A percentile compares a stretch with the other conserved stretches of the same genome.
phyloP scores from a whole-genome alignment of 1,140 invertebrate species.

The Eurosta solidaginis region DNA sequence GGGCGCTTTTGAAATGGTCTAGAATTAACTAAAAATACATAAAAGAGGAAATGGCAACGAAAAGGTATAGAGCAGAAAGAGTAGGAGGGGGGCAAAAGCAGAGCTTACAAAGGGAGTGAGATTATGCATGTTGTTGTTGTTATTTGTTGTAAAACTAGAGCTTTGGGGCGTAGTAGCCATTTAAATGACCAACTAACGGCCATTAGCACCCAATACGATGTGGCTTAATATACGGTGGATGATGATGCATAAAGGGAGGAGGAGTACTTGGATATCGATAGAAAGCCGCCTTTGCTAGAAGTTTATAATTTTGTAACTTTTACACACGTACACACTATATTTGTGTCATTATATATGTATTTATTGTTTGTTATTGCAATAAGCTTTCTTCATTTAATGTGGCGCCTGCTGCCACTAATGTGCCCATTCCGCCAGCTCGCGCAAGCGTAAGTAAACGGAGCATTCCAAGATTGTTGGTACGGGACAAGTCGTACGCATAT shows the following conservation, averaged over 20 bases:
- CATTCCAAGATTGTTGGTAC: too few relatives aligned
- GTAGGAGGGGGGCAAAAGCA: not conserved
- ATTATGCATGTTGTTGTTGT: not conserved
- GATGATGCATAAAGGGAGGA: not conserved
- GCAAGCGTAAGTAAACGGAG: not conserved
- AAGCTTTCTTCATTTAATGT: not conserved
- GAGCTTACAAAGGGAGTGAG: not conserved
- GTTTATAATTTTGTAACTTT: too few relatives aligned
- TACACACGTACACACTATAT: too few relatives aligned
- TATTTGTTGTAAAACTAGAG: not conserved
- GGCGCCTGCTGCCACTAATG: not conserved
- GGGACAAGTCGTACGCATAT: too few relatives aligned
- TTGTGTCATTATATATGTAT: too few relatives aligned
- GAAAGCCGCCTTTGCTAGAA: too few relatives aligned
- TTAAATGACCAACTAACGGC: conserved; percentile 34
- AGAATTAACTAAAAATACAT: conserved; percentile 33
- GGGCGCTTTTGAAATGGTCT: not conserved
- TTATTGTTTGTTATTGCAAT: not conserved
- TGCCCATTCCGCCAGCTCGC: not conserved
- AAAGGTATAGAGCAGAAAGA: not conserved
- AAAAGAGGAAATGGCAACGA: not conserved
- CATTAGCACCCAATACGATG: conserved; percentile 33
- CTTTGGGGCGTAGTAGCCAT: not conserved
- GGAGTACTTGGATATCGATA: not conserved
- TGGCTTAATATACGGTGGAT: not conserved